Evolutionary conservation across 2,113 vertebrate species (phyloP), one percentile per base, ranked within the genome.

Genomic region (Rhinogobius similis): DNA sequence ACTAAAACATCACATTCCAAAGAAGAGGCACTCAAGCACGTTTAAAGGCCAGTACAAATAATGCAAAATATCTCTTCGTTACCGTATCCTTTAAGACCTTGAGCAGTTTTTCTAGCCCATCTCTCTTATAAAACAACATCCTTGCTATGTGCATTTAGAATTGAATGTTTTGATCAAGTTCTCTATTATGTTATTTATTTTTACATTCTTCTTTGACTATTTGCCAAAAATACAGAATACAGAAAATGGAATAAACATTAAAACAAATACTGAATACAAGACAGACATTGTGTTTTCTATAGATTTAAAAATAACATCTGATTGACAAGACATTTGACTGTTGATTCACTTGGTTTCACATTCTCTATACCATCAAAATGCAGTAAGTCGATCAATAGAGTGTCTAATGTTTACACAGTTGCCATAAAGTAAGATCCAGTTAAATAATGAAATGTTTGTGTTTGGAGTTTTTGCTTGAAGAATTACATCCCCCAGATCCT

Each of bases 401-500:
- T 59, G n/a, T 66, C 23, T 4, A 43, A 59, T 46, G n/a, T 56
- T 59, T 38, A 61, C 9, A 56, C 16, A 8, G 21, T 12, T 26
- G 46, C 10, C 55, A 21, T 59, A 38, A 58, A 65, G 2, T 32
- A 27, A 53, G 18, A 58, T 48, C 29, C 52, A 26, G 7, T 29
- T 61, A 21, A 46, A 27, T 20, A 65, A 69, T 63, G 58, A 12
- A 38, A 27, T 66, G 38, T 12, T 3, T 48, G 32, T 58, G 48
- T 46, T 66, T 52, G 39, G 5, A 58, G 39, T 61, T 61, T 14
- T 20, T 36, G 55, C 29, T 70, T 26, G 20, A 65, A 67, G 18
- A 76, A 67, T 38, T 14, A 21, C 21, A 63, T 46, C 55, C 20
- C 24, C 55, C 69, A 29, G 38, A 73, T 75, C 32, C 7, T 38